Evolutionary conservation across 2,888 invertebrate species (phyloP).

Genomic region (Maniola hyperantus): DNA sequence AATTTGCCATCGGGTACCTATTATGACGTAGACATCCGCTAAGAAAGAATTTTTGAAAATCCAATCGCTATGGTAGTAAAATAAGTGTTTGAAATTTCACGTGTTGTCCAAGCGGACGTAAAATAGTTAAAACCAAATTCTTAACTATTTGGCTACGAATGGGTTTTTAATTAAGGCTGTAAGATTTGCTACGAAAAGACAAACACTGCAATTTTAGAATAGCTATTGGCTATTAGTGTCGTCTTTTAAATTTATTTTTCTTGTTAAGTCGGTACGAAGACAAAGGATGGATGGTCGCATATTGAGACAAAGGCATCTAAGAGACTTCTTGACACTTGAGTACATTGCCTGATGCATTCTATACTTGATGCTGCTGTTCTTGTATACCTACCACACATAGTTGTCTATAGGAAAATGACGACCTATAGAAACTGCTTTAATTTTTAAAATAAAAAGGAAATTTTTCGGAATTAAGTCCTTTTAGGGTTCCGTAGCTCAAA

Average conservation of each 20-base stretch:
- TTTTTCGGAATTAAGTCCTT: too few relatives aligned
- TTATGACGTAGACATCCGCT: too few relatives aligned
- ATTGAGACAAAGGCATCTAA: conserved; percentile 29
- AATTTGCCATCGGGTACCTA: too few relatives aligned
- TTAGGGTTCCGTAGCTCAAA: too few relatives aligned
- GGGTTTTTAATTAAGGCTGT: neutral
- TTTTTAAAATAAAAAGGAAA: too few relatives aligned
- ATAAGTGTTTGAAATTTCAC: too few relatives aligned
- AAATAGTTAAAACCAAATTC: too few relatives aligned
- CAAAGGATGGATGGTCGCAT: conserved; percentile 27
- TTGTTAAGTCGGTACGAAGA: conserved; percentile 23
- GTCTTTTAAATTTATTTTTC: conserved; percentile 26
- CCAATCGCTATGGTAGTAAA: too few relatives aligned
- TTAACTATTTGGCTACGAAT: neutral
- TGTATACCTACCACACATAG: neutral
- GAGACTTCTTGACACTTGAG: conserved; percentile 35
- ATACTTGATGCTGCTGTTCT: conserved; percentile 15
- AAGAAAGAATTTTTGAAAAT: too few relatives aligned
- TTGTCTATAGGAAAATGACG: neutral
- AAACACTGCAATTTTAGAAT: neutral
- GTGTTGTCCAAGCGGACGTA: too few relatives aligned
- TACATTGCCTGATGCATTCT: conserved; percentile 24
- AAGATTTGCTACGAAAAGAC: conserved; percentile 2
- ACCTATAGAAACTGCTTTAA: neutral
- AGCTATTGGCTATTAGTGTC: conserved; percentile 16